A percentile compares a stretch with the other conserved stretches of the same genome.
Conservation (phyloP, 2,888 invertebrate species). For the Volucella bombylans region DNA sequence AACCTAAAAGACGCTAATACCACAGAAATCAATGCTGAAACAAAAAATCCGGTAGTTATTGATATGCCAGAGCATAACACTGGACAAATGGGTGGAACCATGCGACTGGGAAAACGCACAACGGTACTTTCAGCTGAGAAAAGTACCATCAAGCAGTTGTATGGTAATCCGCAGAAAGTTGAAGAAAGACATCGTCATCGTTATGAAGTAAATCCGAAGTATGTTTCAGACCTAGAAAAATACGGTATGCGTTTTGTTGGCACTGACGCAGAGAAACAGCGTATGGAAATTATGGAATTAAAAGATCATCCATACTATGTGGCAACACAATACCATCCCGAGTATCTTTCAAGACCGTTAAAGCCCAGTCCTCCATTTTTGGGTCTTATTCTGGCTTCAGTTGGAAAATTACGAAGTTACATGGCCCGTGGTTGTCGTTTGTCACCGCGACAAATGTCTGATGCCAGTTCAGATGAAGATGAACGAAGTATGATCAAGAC, state of each 20-base stretch:
- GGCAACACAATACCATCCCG: constrained; percentile 98
- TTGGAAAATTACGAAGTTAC: constrained; percentile 89
- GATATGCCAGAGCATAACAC: constrained; percentile 99
- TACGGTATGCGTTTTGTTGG: constrained; percentile 95
- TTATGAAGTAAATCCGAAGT: constrained; percentile 97
- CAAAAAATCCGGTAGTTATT: constrained; percentile 91
- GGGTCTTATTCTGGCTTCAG: constrained; percentile 95
- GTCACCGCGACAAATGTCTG: constrained; percentile 89
- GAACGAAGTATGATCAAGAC: constrained; percentile 74
- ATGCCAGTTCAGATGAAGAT: constrained; percentile 87
- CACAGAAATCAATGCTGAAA: constrained; percentile 91
- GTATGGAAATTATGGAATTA: constrained; percentile 97
- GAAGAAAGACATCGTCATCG: constrained; percentile 98
- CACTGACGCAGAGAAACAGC: constrained; percentile 89
- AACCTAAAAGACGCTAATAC: constrained; percentile 90
- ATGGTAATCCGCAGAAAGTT: constrained; percentile 89
- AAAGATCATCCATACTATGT: constrained; percentile 95
- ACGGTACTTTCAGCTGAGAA: constrained; percentile 88
- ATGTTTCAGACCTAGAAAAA: constrained; percentile 89
- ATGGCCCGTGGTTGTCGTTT: constrained; percentile 89
- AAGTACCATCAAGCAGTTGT: constrained; percentile 87
- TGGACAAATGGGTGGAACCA: constrained; percentile 97
- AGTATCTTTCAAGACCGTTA: constrained; percentile 95
- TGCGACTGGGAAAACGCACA: constrained; percentile 96
- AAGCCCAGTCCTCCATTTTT: constrained; percentile 97